Conservation (phyloP, 2,797 vertebrate genomes). For the Bradypodion pumilum region DNA sequence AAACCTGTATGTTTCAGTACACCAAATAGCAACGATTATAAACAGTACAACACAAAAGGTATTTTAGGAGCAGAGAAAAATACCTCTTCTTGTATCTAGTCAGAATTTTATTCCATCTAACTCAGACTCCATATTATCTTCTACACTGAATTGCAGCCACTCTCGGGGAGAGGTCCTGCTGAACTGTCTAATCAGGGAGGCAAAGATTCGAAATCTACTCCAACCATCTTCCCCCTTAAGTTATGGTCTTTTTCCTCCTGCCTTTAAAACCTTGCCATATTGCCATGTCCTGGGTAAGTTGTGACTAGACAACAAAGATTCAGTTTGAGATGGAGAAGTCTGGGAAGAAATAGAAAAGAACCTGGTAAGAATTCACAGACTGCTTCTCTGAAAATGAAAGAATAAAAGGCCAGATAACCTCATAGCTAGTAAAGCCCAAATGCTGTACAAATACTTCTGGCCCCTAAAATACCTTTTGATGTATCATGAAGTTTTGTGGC, state of each 20-base stretch:
- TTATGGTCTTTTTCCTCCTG: too few species aligned
- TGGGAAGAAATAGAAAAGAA: not conserved
- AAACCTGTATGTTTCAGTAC: too few species aligned
- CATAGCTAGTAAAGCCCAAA: not conserved
- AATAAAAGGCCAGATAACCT: not conserved
- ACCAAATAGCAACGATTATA: too few species aligned
- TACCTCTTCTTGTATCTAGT: not conserved
- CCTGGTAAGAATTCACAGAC: not conserved
- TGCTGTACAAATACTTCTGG: not conserved
- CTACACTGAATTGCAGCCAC: not conserved
- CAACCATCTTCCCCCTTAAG: too few species aligned
- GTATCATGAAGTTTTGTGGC: not conserved
- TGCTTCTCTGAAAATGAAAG: not conserved
- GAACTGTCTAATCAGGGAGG: not conserved
- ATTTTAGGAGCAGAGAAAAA: too few species aligned
- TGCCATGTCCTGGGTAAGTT: not conserved
- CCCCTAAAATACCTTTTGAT: not conserved
- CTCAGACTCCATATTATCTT: too few species aligned
- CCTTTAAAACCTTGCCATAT: not conserved
- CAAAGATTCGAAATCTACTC: not conserved
- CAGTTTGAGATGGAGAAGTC: not conserved
- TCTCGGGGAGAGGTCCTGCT: not conserved
- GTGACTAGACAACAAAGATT: not conserved
- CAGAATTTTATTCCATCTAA: not conserved
- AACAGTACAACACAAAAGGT: too few species aligned